These are phyloP conservation scores for Elysia crispata DNA, from an alignment of 2,888 invertebrate genomes.

Conservation along the genomic window DNA sequence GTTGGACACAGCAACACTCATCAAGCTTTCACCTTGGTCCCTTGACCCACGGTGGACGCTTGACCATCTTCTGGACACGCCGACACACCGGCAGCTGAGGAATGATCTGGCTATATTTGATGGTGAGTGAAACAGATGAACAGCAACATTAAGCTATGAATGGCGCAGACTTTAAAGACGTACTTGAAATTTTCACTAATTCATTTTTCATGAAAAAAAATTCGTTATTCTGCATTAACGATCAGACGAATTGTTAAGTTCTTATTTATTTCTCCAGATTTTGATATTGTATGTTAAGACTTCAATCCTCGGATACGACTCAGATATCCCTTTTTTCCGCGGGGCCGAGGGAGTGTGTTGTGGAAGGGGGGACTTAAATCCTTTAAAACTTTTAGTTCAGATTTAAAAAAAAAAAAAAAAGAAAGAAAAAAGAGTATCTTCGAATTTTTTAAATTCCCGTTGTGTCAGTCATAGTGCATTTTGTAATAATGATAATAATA, in stretches of 20 bases:
- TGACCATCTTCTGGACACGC: slow-evolving; percentile 39
- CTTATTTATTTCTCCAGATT: too few relatives aligned
- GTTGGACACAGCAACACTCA: slow-evolving; percentile 37
- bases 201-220: too few relatives aligned
- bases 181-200: too few relatives aligned
- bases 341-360: too few relatives aligned
- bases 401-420: not conserved
- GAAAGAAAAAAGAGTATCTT: not conserved
- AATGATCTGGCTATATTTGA: slow-evolving; percentile 49
- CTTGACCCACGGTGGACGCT: slow-evolving; percentile 44
- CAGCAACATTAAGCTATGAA: too few relatives aligned
- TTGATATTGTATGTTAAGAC: too few relatives aligned
- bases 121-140: slow-evolving; percentile 41
- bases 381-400: not conserved
- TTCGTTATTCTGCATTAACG: too few relatives aligned
- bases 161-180: too few relatives aligned
- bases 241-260: too few relatives aligned
- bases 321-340: too few relatives aligned
- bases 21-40: slow-evolving; percentile 47
- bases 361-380: too few relatives aligned
- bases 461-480: not conserved
- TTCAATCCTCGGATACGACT: too few relatives aligned
- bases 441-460: not conserved
- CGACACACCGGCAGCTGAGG: slow-evolving; percentile 26
- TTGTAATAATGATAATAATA: not conserved